Conservation (phyloP, 2,113 vertebrate species). For the Alosa alosa region DNA sequence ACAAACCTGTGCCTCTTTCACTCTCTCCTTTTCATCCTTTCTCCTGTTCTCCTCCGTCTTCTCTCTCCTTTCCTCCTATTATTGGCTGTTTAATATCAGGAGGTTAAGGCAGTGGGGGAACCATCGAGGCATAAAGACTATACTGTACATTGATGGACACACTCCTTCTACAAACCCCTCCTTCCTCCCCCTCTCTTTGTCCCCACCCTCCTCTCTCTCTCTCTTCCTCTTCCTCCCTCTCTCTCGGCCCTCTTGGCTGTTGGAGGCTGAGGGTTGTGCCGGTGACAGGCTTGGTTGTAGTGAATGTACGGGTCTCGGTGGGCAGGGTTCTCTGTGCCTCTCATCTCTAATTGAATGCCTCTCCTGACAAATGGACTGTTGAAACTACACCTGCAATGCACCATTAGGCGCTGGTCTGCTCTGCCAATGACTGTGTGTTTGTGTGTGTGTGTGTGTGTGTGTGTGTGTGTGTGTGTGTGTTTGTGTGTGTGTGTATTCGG, state of each 20-base stretch:
- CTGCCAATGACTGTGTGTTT: slow-evolving; percentile 41
- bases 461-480: slow-evolving; percentile 33
- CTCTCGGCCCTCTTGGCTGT: background rate
- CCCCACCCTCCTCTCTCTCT: background rate
- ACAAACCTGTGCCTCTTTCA: too few relatives aligned
- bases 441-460: slow-evolving; percentile 7
- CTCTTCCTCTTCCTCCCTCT: slow-evolving; percentile 22
- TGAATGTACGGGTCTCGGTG: slow-evolving; percentile 47
- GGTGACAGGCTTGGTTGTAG: slow-evolving; percentile 64
- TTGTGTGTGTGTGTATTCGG: slow-evolving; percentile 28
- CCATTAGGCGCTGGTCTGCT: slow-evolving; percentile 54
- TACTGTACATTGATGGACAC: too few relatives aligned
- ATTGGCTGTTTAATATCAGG: too few relatives aligned
- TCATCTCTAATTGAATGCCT: slow-evolving; percentile 61
- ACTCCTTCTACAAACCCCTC: too few relatives aligned
- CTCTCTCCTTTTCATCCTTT: too few relatives aligned
- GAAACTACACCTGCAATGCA: slow-evolving; percentile 62
- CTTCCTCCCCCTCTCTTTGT: background rate
- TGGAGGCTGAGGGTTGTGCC: slow-evolving; percentile 46
- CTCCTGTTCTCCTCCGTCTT: too few relatives aligned
- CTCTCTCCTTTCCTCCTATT: too few relatives aligned
- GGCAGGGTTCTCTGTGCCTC: slow-evolving; percentile 35
- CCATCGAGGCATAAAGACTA: too few relatives aligned
- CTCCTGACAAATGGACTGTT: slow-evolving; percentile 62
- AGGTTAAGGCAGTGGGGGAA: too few relatives aligned